These are phyloP conservation scores for Temnothorax longispinosus DNA, from an alignment of 1,140 invertebrate genomes.

Conservation along the genomic window DNA sequence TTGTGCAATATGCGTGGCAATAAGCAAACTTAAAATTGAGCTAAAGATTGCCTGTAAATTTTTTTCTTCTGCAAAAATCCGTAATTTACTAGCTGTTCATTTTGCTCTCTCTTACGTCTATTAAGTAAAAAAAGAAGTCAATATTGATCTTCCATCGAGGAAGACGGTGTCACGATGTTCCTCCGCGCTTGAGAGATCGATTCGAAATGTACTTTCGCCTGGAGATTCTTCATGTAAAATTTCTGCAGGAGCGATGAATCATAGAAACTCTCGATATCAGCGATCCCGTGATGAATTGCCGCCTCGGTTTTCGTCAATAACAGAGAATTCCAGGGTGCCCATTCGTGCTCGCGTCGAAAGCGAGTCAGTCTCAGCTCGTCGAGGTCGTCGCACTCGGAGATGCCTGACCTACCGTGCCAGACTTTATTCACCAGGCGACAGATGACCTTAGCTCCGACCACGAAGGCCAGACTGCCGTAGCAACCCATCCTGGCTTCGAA, in stretches of 20 bases:
- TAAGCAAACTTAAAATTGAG: not conserved
- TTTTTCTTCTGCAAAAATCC: not conserved
- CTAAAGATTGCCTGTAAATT: not conserved
- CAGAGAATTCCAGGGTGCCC: slow-evolving; percentile 91
- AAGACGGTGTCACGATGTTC: slow-evolving; percentile 31
- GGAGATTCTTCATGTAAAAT: slow-evolving; percentile 80
- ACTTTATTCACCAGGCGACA: slow-evolving; percentile 88
- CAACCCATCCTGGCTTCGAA: slow-evolving; percentile 84
- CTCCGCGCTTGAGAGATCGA: slow-evolving; percentile 24
- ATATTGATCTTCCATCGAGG: slow-evolving; percentile 23
- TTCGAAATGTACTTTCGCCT: slow-evolving; percentile 80
- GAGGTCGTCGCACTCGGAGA: slow-evolving; percentile 88
- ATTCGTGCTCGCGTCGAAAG: slow-evolving; percentile 87
- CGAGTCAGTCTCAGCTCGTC: slow-evolving; percentile 87
- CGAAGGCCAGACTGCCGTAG: slow-evolving; percentile 87
- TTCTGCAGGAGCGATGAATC: slow-evolving; percentile 77
- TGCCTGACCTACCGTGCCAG: slow-evolving; percentile 89
- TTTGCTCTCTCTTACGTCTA: not conserved
- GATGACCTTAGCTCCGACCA: slow-evolving; percentile 87
- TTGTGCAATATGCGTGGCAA: not conserved
- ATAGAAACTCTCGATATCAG: slow-evolving; percentile 76
- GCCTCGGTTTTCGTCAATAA: slow-evolving; percentile 88
- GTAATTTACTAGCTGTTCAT: not conserved
- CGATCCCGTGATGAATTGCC: slow-evolving; percentile 84
- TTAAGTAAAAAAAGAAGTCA: not conserved